These are phyloP conservation scores for Calliphora vicina DNA, from an alignment of 1,140 invertebrate genomes.

Conservation along the genomic window DNA sequence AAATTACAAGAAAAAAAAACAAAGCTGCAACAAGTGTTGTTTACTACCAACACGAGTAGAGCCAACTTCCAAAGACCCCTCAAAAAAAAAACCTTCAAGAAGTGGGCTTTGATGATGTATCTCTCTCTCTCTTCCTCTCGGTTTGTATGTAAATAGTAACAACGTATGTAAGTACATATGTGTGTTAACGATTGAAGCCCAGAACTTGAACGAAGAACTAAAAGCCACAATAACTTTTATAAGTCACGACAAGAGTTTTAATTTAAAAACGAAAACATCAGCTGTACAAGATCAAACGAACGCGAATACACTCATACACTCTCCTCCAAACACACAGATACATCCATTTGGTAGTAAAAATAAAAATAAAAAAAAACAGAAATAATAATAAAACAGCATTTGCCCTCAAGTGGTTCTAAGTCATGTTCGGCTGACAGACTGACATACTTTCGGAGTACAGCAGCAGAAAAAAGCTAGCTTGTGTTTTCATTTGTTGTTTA, in stretches of 20 bases:
- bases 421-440: conserved; percentile 27
- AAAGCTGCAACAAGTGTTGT: conserved; percentile 6
- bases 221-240: background rate
- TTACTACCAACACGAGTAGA: background rate
- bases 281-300: conserved; percentile 20
- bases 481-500: background rate
- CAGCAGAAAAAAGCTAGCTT: background rate
- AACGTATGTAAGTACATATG: background rate
- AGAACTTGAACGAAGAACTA: conserved; percentile 27
- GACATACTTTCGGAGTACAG: conserved; percentile 18
- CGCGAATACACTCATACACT: conserved; percentile 1
- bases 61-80: background rate
- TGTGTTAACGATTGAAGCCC: conserved; percentile 21
- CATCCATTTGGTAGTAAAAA: background rate
- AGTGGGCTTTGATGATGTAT: background rate
- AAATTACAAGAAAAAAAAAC: too few relatives aligned
- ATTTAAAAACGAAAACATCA: background rate
- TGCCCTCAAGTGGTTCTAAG: conserved; percentile 27
- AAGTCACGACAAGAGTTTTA: background rate
- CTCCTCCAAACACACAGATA: background rate
- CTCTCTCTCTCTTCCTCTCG: background rate
- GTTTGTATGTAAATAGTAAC: background rate
- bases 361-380: too few relatives aligned
- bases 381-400: background rate
- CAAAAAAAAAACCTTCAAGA: too few relatives aligned